Evolutionary conservation across 2,113 vertebrate genomes (phyloP).

Genomic region (Apodemus sylvaticus): DNA sequence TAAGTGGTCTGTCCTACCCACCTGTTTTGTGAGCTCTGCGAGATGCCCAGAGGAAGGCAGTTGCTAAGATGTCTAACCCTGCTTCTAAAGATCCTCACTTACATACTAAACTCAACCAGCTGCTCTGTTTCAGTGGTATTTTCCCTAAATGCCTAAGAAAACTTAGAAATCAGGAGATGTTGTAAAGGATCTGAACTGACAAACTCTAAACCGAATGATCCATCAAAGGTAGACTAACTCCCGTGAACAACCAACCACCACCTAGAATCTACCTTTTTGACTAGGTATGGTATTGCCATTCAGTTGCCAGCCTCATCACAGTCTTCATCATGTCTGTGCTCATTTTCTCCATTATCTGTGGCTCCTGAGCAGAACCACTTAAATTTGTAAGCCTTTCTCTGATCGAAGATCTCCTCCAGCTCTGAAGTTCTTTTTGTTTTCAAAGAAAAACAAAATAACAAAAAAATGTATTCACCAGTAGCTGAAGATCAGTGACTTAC

Average conservation of each 20-base stretch:
- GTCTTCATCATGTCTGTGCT: neutral
- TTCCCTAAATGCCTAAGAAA: neutral
- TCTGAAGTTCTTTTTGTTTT: neutral
- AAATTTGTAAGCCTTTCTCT: neutral
- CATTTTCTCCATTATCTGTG: neutral
- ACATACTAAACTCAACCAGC: neutral
- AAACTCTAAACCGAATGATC: neutral
- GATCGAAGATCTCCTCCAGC: neutral
- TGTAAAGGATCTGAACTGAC: neutral
- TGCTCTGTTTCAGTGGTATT: neutral
- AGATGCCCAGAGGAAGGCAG: neutral
- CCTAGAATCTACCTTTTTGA: neutral
- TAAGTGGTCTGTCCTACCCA: neutral
- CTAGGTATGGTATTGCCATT: neutral
- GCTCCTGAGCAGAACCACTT: neutral
- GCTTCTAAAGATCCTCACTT: neutral
- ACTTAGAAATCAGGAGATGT: neutral
- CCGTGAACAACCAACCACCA: neutral
- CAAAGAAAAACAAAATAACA: neutral
- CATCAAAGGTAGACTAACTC: neutral
- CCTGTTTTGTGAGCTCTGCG: neutral
- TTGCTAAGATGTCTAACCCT: neutral
- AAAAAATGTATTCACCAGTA: neutral
- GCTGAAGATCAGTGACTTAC: conserved; percentile 1
- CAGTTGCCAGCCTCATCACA: neutral